These are phyloP conservation scores for Anguilla marmorata DNA, from an alignment of 2,797 vertebrate genomes.

Conservation along the genomic window DNA sequence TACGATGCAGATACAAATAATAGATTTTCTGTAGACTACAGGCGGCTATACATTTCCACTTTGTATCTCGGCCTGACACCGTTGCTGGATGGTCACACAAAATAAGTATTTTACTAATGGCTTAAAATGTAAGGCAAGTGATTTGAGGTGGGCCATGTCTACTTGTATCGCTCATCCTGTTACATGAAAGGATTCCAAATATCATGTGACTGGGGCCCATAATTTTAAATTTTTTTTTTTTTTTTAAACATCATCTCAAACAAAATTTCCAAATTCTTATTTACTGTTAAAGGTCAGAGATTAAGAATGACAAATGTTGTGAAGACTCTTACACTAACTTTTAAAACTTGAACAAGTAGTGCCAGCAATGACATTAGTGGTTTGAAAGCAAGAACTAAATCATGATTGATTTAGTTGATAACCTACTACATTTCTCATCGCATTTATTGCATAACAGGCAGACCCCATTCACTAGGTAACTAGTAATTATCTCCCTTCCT, in stretches of 20 bases:
- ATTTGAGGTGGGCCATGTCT: background rate
- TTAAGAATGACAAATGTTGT: conserved; percentile 8
- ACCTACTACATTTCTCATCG: conserved; percentile 22
- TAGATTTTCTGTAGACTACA: background rate
- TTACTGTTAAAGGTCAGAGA: background rate
- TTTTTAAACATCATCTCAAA: background rate
- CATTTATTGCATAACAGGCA: conserved; percentile 19
- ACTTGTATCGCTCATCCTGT: background rate
- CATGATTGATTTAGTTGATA: conserved; percentile 25
- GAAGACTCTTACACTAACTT: background rate
- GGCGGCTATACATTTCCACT: background rate
- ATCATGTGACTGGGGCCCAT: background rate
- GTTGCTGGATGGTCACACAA: background rate
- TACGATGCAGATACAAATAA: too few relatives aligned
- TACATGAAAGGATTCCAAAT: conserved; percentile 8
- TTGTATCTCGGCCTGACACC: background rate
- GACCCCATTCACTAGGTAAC: conserved; percentile 24
- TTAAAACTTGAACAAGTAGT: conserved; percentile 10
- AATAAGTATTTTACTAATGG: background rate
- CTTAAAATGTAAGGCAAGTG: background rate
- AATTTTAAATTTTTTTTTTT: too few relatives aligned
- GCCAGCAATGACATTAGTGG: background rate
- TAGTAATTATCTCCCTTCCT: conserved; percentile 27
- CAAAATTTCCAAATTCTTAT: background rate
- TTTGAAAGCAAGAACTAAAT: background rate